Conservation (phyloP, 2,888 invertebrate genomes). For the Perdita meconis region DNA sequence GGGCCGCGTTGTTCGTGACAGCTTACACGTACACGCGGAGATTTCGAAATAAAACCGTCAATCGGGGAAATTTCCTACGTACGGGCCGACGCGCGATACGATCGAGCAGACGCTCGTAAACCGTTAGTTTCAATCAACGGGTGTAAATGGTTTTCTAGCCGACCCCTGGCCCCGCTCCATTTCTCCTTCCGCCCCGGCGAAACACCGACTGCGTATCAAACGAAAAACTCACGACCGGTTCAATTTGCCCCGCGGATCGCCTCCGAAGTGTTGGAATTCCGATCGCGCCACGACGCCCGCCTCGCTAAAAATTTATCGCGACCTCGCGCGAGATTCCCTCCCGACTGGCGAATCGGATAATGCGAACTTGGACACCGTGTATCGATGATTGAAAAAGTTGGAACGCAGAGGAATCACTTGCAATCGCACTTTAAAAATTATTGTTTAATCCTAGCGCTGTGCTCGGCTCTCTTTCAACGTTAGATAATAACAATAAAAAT, state of each 20-base stretch:
- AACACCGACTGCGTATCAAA: slow-evolving; percentile 40
- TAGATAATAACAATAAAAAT: too few species aligned
- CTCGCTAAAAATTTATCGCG: slow-evolving; percentile 29
- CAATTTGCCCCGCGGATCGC: slow-evolving; percentile 34
- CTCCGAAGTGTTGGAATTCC: slow-evolving; percentile 16
- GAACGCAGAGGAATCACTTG: neutral
- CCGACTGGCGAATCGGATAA: neutral
- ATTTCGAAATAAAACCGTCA: slow-evolving; percentile 67
- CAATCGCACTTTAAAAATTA: too few species aligned
- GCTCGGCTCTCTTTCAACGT: too few species aligned
- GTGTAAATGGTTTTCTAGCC: slow-evolving; percentile 60
- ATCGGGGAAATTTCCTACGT: slow-evolving; percentile 58
- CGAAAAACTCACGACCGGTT: slow-evolving; percentile 39
- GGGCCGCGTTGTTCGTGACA: slow-evolving; percentile 63
- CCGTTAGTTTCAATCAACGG: slow-evolving; percentile 64
- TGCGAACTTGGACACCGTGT: neutral
- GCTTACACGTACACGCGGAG: slow-evolving; percentile 64
- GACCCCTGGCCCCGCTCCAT: neutral
- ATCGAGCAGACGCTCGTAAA: slow-evolving; percentile 67
- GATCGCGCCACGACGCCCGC: neutral
- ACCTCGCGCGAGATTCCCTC: neutral
- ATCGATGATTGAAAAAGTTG: neutral
- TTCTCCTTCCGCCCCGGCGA: slow-evolving; percentile 34
- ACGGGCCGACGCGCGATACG: slow-evolving; percentile 50
- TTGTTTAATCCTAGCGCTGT: too few species aligned